Conservation (phyloP, 2,113 vertebrate species). For the Zosterops borbonicus region DNA sequence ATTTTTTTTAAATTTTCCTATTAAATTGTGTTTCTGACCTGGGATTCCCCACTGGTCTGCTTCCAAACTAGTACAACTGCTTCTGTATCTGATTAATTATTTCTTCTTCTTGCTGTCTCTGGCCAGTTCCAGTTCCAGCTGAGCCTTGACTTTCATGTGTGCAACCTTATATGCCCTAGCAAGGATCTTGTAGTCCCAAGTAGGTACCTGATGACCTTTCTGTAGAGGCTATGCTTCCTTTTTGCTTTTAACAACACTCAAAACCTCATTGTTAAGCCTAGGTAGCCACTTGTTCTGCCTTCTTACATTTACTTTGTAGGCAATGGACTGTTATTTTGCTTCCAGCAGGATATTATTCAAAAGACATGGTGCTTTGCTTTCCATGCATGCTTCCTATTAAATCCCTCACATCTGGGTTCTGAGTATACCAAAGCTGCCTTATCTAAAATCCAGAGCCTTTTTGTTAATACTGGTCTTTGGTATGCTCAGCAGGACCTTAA, state of each 20-base stretch:
- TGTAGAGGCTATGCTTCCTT: rapidly evolving
- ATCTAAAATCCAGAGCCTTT: background rate
- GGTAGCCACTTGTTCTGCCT: background rate
- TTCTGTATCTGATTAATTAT: background rate
- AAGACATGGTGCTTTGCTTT: background rate
- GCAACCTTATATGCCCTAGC: background rate
- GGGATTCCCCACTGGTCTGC: background rate
- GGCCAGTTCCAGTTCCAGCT: background rate
- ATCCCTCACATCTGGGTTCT: background rate
- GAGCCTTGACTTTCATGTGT: background rate
- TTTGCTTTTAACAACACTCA: background rate
- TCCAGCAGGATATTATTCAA: background rate
- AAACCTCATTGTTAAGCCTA: background rate
- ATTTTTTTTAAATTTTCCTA: background rate
- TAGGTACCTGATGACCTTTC: background rate
- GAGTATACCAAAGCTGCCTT: background rate
- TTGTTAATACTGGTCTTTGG: background rate
- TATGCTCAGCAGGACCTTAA: background rate
- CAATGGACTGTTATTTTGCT: background rate
- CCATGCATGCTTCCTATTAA: background rate
- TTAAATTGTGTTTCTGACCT: background rate
- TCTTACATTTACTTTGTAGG: background rate
- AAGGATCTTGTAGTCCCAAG: background rate
- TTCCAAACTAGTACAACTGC: background rate
- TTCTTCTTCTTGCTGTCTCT: background rate